phyloP scores from a whole-genome alignment of 1,140 invertebrate species.

The Drosophila oshimai region DNA sequence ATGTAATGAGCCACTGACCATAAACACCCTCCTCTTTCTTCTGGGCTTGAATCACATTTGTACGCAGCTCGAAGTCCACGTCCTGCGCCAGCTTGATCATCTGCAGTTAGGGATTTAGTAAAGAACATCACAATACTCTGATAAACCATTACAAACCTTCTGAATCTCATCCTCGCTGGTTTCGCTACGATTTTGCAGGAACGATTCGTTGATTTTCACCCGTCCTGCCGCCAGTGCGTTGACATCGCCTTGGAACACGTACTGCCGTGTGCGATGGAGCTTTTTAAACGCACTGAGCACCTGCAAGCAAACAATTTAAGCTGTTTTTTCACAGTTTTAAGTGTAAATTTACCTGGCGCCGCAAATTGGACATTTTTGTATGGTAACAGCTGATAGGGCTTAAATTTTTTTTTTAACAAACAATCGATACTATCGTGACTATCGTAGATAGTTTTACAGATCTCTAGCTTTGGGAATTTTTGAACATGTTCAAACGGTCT shows the following conservation, averaged over 20 bases:
- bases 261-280: constrained; percentile 70
- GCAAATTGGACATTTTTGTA: constrained; percentile 65
- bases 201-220: constrained; percentile 69
- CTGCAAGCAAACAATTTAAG: constrained; percentile 9
- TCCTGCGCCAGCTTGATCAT: constrained; percentile 73
- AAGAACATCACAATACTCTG: not conserved
- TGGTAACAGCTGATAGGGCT: not conserved
- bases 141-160: constrained; percentile 40
- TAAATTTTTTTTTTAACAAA: too few relatives aligned
- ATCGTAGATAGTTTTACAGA: too few relatives aligned
- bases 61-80: constrained; percentile 69
- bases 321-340: not conserved
- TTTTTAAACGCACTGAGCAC: constrained; percentile 71
- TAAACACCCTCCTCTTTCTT: constrained; percentile 61
- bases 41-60: constrained; percentile 76
- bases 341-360: constrained; percentile 44
- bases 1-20: constrained; percentile 51
- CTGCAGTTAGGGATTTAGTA: constrained; percentile 13
- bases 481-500: too few relatives aligned
- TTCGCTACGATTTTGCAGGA: constrained; percentile 61
- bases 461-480: too few relatives aligned
- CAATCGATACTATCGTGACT: too few relatives aligned
- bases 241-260: constrained; percentile 67
- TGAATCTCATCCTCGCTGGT: constrained; percentile 61
- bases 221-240: constrained; percentile 52